Percentiles rank a stretch among this genome's conserved stretches.
phyloP scores from a whole-genome alignment of 2,113 vertebrate genomes.

The Peromyscus californicus region DNA sequence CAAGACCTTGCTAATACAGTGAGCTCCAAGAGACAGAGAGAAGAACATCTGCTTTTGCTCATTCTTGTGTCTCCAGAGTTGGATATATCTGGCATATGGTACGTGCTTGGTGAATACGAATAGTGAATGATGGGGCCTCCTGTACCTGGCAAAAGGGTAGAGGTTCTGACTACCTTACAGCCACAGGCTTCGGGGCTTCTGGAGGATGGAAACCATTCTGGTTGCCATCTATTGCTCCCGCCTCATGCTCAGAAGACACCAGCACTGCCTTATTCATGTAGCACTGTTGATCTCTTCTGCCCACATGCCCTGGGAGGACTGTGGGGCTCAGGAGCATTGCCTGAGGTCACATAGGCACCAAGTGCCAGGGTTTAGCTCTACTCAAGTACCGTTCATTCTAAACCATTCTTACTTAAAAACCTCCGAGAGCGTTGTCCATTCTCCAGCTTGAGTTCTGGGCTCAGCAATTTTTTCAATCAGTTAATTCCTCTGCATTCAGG shows the following conservation, averaged over 20 bases:
- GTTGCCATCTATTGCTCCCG: too few relatives aligned
- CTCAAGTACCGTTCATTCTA: background rate
- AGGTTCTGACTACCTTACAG: background rate
- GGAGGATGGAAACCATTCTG: background rate
- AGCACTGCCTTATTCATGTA: accelerated
- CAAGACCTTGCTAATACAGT: background rate
- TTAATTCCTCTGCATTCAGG: background rate
- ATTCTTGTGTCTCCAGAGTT: background rate
- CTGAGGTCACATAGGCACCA: background rate
- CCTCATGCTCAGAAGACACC: background rate
- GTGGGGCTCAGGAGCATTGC: background rate
- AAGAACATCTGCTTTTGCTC: background rate
- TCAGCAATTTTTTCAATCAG: background rate
- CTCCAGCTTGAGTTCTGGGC: background rate
- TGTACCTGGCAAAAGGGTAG: background rate
- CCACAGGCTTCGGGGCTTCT: background rate
- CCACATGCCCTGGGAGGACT: background rate
- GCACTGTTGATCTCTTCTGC: background rate
- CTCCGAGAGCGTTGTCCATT: background rate
- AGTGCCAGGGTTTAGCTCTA: background rate
- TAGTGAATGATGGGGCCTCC: background rate
- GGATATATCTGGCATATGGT: background rate
- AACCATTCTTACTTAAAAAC: background rate
- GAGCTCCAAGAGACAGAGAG: background rate
- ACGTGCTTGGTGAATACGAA: background rate